Evolutionary conservation across 2,113 vertebrate genomes (phyloP).

Genomic region (Procavia capensis): DNA sequence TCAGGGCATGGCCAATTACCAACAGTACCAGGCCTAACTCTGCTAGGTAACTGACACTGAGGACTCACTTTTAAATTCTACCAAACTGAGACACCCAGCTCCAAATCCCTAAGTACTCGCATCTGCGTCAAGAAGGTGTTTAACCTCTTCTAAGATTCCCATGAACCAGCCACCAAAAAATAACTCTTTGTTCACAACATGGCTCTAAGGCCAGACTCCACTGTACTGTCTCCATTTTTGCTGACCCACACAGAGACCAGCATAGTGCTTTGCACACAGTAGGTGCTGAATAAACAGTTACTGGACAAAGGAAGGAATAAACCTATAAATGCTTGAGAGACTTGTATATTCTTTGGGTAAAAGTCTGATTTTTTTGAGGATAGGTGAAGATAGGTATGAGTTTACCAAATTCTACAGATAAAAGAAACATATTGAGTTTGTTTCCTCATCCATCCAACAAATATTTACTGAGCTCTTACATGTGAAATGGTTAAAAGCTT

Average conservation of each 20-base stretch:
- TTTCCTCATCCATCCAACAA: neutral
- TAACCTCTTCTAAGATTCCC: neutral
- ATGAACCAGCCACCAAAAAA: neutral
- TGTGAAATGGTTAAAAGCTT: neutral
- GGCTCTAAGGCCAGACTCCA: neutral
- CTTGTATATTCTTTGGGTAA: neutral
- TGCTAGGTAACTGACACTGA: neutral
- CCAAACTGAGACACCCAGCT: neutral
- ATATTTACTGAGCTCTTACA: neutral
- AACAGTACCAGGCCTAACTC: neutral
- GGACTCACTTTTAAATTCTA: neutral
- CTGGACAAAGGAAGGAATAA: constrained; percentile 1
- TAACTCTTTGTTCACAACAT: neutral
- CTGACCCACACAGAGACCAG: neutral
- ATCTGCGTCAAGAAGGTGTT: neutral
- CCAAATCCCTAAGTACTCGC: neutral
- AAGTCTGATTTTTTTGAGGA: neutral
- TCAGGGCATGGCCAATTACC: neutral
- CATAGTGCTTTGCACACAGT: neutral
- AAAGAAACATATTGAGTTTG: neutral
- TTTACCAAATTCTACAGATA: constrained; percentile 13
- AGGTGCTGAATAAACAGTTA: neutral
- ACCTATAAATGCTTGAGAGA: neutral
- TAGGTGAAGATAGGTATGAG: neutral
- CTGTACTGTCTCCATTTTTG: neutral